Base-by-base conservation (phyloP, 2,797 vertebrate genomes). In the Cynopterus sphinx region DNA sequence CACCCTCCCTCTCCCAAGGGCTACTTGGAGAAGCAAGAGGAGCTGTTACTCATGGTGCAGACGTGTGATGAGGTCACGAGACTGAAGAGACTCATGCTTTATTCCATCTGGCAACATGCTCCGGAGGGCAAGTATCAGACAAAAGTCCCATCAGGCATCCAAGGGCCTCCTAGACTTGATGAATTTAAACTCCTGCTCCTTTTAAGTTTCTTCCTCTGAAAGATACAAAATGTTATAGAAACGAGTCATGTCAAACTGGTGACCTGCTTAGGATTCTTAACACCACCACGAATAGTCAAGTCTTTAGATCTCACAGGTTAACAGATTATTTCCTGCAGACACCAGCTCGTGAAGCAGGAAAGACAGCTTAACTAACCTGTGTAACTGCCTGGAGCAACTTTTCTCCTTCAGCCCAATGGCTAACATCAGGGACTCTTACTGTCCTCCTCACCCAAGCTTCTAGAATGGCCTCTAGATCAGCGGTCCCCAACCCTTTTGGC, bases 171-270 rank as follows among this genome's bases (percentile, higher is more conserved):
- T 1, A 21, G 74, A 41, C 77, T 51, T 0, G 0, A 73, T 12
- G 70, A 43, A 28, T 31, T 43, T 1, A 15, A 15, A 81, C 0
- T 74, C 83, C 65, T 26, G 84, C 22, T 74, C 49, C 8, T 61
- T 94, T 94, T 98, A 98, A 96, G 97, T 90, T 97, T 98, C 98
- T 79, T 98, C 98, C 97, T 98, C 98, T 98, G 98, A 68, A 98
- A 97, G 95, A 98, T 16, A 97, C 57, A 90, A 96, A 81, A 28
- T 53, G 9, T 77, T 0, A 65, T 41, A 87, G 67, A 81, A 59
- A 41, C 71, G 43, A 96, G 77, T 13, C n/a, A 11, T 4, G 9
- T 9, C 13, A 2, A 28, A 55, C 3, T 19, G 26, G 70, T 19
- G 5, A 65, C 11, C 9, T 4, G 19, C n/a, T n/a, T 22, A 9